These are phyloP conservation scores for Drosophila vallismaia DNA, from an alignment of 2,888 invertebrate species.

Conservation along the genomic window DNA sequence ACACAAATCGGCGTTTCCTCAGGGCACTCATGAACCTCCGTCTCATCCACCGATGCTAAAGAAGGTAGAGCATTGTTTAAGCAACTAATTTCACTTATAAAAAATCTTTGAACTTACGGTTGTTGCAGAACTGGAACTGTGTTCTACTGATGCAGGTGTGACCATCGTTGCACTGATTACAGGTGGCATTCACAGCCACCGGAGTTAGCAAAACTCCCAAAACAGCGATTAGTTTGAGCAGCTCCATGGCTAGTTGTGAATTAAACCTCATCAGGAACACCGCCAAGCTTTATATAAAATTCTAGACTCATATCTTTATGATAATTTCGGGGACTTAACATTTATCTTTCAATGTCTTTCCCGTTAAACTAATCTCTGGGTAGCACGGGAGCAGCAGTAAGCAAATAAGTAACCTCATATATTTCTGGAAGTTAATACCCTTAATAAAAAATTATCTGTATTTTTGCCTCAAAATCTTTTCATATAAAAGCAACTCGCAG, in stretches of 20 bases:
- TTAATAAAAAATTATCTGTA: conserved; percentile 45
- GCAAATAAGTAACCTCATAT: conserved; percentile 12
- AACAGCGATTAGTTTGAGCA: conserved; percentile 30
- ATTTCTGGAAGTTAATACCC: conserved; percentile 25
- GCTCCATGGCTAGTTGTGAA: conserved; percentile 51
- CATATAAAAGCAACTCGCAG: conserved; percentile 57
- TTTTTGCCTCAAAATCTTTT: neutral
- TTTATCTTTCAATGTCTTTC: conserved; percentile 67
- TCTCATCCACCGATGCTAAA: conserved; percentile 37
- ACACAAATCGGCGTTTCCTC: conserved; percentile 60
- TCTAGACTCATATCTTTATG: conserved; percentile 59
- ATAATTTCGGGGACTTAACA: neutral
- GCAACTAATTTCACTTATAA: no score
- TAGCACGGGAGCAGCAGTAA: conserved; percentile 19
- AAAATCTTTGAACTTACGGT: conserved; percentile 52
- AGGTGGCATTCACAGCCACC: conserved; percentile 52
- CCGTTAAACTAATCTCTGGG: conserved; percentile 18
- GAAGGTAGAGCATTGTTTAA: neutral
- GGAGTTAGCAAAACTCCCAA: conserved; percentile 33
- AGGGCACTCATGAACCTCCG: conserved; percentile 49
- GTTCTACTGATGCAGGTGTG: conserved; percentile 61
- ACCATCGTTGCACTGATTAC: conserved; percentile 62
- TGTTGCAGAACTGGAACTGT: conserved; percentile 58
- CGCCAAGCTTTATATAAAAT: conserved; percentile 63
- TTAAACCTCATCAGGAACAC: conserved; percentile 37